Evolutionary conservation across 1,140 invertebrate species (phyloP).

Genomic region (Apis dorsata): DNA sequence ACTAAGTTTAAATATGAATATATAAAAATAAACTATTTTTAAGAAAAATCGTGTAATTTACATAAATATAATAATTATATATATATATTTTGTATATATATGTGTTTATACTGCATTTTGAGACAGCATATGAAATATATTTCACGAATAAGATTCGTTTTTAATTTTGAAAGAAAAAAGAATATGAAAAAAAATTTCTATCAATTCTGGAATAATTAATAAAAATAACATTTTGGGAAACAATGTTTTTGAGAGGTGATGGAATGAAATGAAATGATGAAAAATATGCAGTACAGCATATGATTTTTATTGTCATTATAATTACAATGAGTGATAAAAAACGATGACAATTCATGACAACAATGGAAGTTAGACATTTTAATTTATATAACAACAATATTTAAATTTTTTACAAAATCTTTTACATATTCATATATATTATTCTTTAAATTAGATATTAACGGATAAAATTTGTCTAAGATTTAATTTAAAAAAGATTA

Average conservation of each 20-base stretch:
- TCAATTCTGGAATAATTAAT: not conserved
- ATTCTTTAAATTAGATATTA: too few relatives aligned
- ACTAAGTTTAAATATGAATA: not conserved
- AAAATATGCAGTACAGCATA: conserved; percentile 32
- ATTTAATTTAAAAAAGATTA: too few relatives aligned
- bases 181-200: not conserved
- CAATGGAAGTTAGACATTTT: not conserved
- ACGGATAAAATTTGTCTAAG: too few relatives aligned
- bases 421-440: too few relatives aligned
- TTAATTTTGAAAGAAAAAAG: not conserved
- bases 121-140: too few relatives aligned
- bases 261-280: conserved; percentile 59
- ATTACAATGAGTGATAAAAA: conserved; percentile 48
- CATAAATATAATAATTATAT: not conserved
- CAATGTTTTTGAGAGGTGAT: conserved; percentile 30
- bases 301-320: conserved; percentile 63
- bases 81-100: not conserved
- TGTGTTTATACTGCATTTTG: too few relatives aligned
- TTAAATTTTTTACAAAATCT: not conserved
- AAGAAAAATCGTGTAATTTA: not conserved
- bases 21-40: not conserved
- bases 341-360: not conserved
- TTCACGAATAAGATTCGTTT: too few relatives aligned
- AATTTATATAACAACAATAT: not conserved
- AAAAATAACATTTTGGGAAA: not conserved